These are phyloP conservation scores for Silurus aristotelis DNA, from an alignment of 2,797 vertebrate genomes.

Conservation along the genomic window DNA sequence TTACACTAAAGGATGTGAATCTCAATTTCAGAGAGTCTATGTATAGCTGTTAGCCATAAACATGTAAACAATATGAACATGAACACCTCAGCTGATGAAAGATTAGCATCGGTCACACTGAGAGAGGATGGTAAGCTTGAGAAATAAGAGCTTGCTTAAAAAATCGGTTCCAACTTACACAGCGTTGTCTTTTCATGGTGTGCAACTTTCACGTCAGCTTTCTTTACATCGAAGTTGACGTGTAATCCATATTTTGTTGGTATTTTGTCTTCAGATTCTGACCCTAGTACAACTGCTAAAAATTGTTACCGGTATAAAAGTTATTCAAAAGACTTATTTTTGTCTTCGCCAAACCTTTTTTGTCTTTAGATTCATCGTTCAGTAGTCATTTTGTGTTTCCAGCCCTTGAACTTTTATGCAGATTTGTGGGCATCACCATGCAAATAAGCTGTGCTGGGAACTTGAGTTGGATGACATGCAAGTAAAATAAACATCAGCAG, in stretches of 20 bases:
- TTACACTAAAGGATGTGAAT: neutral
- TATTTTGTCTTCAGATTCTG: neutral
- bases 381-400: neutral
- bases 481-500: neutral
- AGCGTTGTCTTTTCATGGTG: neutral
- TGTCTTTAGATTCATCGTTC: neutral
- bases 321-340: neutral
- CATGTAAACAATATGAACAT: neutral
- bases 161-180: neutral
- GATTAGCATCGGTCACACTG: neutral
- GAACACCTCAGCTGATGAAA: neutral
- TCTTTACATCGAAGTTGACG: neutral
- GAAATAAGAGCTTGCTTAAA: neutral
- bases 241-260: neutral
- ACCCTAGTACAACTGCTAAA: neutral
- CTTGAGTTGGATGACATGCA: neutral
- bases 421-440: neutral
- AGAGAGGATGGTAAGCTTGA: neutral
- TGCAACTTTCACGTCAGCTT: no score
- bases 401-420: neutral
- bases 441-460: neutral
- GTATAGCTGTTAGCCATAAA: neutral
- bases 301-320: neutral
- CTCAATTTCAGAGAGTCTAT: neutral
- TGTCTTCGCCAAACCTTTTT: neutral